These are phyloP conservation scores for Erynnis tages DNA, from an alignment of 2,888 invertebrate genomes.

Conservation along the genomic window DNA sequence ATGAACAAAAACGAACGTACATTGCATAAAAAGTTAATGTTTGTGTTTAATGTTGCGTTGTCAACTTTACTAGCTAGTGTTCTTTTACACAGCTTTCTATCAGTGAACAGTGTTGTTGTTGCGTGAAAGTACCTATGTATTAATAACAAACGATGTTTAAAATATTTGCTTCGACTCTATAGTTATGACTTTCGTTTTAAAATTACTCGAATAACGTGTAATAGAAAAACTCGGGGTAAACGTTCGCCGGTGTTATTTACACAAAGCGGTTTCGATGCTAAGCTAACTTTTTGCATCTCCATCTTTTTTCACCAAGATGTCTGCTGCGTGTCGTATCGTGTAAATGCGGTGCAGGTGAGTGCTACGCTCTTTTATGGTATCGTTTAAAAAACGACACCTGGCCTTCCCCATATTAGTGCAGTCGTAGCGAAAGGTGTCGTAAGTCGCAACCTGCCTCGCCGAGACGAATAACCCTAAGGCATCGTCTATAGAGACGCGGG, in stretches of 20 bases:
- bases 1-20: background rate
- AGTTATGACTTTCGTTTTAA: slow-evolving; percentile 16
- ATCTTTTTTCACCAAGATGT: slow-evolving; percentile 6
- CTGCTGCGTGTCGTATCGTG: slow-evolving; percentile 38
- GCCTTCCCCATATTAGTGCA: slow-evolving; percentile 48
- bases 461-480: slow-evolving; percentile 41
- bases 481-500: slow-evolving; percentile 8
- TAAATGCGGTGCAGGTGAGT: slow-evolving; percentile 44
- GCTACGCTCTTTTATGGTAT: slow-evolving; percentile 45
- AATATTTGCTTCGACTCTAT: slow-evolving; percentile 11
- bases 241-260: too few relatives aligned
- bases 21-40: background rate
- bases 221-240: background rate
- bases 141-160: slow-evolving; percentile 17
- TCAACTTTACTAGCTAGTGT: background rate
- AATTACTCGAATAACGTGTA: background rate
- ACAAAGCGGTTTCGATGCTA: too few relatives aligned
- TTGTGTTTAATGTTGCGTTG: background rate
- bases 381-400: slow-evolving; percentile 54
- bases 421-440: slow-evolving; percentile 53
- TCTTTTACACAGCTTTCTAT: background rate
- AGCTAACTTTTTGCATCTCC: background rate
- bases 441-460: slow-evolving; percentile 41
- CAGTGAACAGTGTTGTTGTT: background rate
- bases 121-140: slow-evolving; percentile 21